Percentiles rank a stretch among this genome's conserved stretches.
Conservation (phyloP, 2,797 vertebrate species). For the Argentina silus region DNA sequence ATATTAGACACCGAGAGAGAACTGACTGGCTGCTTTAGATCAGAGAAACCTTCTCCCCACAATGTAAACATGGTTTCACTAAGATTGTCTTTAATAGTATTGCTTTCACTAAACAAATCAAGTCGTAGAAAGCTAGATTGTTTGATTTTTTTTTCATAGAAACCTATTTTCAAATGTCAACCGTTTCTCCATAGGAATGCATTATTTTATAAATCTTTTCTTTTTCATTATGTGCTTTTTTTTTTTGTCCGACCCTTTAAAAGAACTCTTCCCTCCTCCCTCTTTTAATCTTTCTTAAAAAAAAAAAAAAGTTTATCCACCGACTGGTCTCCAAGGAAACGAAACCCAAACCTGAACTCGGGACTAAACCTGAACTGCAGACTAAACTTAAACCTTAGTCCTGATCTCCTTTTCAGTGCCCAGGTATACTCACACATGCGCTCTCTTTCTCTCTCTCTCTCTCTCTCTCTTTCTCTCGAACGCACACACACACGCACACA, state of each 20-base stretch:
- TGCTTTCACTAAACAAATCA: conserved; percentile 81
- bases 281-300: conserved; percentile 41
- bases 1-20: background rate
- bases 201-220: conserved; percentile 68
- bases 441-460: background rate
- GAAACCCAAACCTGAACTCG: conserved; percentile 21
- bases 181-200: conserved; percentile 75
- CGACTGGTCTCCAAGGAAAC: conserved; percentile 65
- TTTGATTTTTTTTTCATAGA: conserved; percentile 56
- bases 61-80: conserved; percentile 86
- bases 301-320: conserved; percentile 64
- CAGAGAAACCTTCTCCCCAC: conserved; percentile 64
- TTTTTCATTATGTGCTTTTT: conserved; percentile 78
- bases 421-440: conserved; percentile 27
- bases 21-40: conserved; percentile 58
- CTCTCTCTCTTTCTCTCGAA: conserved; percentile 6
- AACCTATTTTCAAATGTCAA: conserved; percentile 68
- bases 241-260: conserved; percentile 39
- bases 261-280: conserved; percentile 24
- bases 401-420: conserved; percentile 55
- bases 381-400: conserved; percentile 69
- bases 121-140: conserved; percentile 85
- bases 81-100: conserved; percentile 85
- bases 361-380: conserved; percentile 65
- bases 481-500: background rate